Evolutionary conservation across 1,140 invertebrate species (phyloP).

Genomic region (Lasaia peninsularis): DNA sequence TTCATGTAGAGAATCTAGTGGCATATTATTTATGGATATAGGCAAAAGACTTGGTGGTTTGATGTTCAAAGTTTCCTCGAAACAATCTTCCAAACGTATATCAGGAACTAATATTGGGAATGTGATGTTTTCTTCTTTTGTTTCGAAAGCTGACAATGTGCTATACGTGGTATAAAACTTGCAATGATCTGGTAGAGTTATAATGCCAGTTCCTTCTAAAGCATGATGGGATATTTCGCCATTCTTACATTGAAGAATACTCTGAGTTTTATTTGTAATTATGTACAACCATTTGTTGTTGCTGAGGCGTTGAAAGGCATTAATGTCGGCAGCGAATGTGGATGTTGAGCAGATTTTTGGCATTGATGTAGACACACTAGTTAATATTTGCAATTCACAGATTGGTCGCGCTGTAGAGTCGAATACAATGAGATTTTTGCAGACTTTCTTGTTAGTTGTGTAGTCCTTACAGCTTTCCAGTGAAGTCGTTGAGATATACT

Average conservation of each 20-base stretch:
- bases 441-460: slow-evolving; percentile 22
- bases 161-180: slow-evolving; percentile 27
- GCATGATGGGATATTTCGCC: slow-evolving; percentile 25
- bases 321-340: slow-evolving; percentile 31
- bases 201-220: slow-evolving; percentile 26
- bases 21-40: slow-evolving; percentile 19
- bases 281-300: slow-evolving; percentile 36
- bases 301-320: slow-evolving; percentile 23
- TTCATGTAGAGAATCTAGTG: slow-evolving; percentile 17
- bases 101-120: slow-evolving; percentile 15
- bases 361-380: slow-evolving; percentile 16
- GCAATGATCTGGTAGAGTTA: slow-evolving; percentile 22
- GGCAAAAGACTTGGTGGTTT: slow-evolving; percentile 14
- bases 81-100: slow-evolving; percentile 15
- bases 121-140: slow-evolving; percentile 8
- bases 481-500: slow-evolving; percentile 28
- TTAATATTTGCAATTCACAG: slow-evolving; percentile 29
- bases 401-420: slow-evolving; percentile 25
- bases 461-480: slow-evolving; percentile 30
- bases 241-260: slow-evolving; percentile 26
- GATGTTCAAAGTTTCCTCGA: slow-evolving; percentile 5
- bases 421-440: slow-evolving; percentile 24
- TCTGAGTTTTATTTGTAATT: slow-evolving; percentile 13
- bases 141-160: slow-evolving; percentile 20
- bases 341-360: slow-evolving; percentile 24